Evolutionary conservation across 1,140 invertebrate genomes (phyloP).

Genomic region (Gryllus bimaculatus): DNA sequence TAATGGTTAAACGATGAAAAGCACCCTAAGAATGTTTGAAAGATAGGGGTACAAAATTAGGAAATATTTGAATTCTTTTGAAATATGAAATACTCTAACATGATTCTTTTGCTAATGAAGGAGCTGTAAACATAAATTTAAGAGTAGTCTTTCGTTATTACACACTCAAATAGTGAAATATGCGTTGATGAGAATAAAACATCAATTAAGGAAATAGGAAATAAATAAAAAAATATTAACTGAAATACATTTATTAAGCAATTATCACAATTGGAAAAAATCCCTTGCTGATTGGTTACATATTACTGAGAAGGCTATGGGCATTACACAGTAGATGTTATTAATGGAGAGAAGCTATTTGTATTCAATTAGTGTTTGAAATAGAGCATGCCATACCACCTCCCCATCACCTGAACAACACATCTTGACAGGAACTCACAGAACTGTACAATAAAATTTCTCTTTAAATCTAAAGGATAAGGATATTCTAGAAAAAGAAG

Average conservation of each 20-base stretch:
- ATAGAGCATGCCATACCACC: slow-evolving; percentile 10
- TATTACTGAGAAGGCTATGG: slow-evolving; percentile 10
- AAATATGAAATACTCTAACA: too few relatives aligned
- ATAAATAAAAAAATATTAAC: slow-evolving; percentile 11
- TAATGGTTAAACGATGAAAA: too few relatives aligned
- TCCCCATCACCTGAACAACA: slow-evolving; percentile 6
- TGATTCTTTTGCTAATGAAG: too few relatives aligned
- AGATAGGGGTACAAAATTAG: too few relatives aligned
- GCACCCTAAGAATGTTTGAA: too few relatives aligned
- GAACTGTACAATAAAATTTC: neutral
- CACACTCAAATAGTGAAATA: neutral
- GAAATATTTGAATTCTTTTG: too few relatives aligned
- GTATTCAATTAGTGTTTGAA: slow-evolving; percentile 10
- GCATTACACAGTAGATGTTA: slow-evolving; percentile 7
- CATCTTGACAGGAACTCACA: neutral
- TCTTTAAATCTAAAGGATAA: neutral
- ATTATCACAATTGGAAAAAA: slow-evolving; percentile 20
- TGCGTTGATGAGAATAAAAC: neutral
- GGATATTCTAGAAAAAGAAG: neutral
- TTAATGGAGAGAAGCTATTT: slow-evolving; percentile 8
- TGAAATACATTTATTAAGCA: slow-evolving; percentile 20
- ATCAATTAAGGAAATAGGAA: neutral
- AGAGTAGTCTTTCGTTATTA: neutral
- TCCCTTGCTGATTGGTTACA: slow-evolving; percentile 7
- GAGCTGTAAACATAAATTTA: too few relatives aligned